Conservation (phyloP, 2,888 invertebrate genomes). For the Chirona hameri region DNA sequence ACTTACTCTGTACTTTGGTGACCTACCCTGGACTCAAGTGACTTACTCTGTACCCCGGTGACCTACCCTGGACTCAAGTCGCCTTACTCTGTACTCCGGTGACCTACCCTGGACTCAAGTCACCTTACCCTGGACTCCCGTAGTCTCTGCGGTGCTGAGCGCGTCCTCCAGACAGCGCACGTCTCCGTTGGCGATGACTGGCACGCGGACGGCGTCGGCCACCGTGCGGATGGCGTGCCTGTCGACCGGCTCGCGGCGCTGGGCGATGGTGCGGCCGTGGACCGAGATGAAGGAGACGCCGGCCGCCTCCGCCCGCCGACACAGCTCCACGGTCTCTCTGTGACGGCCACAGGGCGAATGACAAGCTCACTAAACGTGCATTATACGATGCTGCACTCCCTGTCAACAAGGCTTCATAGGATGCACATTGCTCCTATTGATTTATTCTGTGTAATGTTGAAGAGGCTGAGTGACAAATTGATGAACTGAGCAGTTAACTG, state of each 20-base stretch:
- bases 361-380: too few species aligned
- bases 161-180: constrained; percentile 71
- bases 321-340: constrained; percentile 69
- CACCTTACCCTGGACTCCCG: constrained; percentile 60
- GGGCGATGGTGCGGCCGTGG: constrained; percentile 84
- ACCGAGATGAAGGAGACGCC: constrained; percentile 86
- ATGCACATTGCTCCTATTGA: too few species aligned
- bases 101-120: background rate
- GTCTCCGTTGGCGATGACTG: constrained; percentile 91
- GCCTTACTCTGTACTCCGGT: too few species aligned
- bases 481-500: too few species aligned
- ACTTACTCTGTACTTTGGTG: too few species aligned
- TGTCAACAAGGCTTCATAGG: too few species aligned
- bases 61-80: too few species aligned
- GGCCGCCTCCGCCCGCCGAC: constrained; percentile 72
- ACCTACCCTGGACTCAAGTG: background rate
- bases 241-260: constrained; percentile 65
- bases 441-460: too few species aligned
- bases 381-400: too few species aligned
- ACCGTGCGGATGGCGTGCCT: constrained; percentile 66
- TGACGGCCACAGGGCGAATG: too few species aligned
- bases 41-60: constrained; percentile 63
- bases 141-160: constrained; percentile 58
- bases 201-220: constrained; percentile 67
- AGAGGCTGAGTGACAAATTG: too few species aligned